A percentile compares a stretch with the other conserved stretches of the same genome.
Conservation (phyloP, 2,797 vertebrate species). For the Phataginus tricuspis region DNA sequence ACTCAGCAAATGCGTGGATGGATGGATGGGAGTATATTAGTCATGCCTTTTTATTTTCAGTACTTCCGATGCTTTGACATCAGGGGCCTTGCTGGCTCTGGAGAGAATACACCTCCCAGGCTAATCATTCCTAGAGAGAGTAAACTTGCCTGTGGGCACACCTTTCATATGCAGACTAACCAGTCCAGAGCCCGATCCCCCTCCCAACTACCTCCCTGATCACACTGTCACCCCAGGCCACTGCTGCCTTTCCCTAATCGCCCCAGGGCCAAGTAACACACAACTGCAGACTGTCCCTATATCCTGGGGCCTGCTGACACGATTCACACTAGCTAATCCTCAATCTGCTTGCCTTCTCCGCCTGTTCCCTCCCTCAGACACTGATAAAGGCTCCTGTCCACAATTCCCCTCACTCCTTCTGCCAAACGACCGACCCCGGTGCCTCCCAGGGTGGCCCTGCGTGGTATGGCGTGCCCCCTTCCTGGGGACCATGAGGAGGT, state of each 20-base stretch:
- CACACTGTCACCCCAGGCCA: background rate
- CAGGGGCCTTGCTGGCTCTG: background rate
- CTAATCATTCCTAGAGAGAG: background rate
- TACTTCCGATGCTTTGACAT: background rate
- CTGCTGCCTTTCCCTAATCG: background rate
- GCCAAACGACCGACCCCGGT: background rate
- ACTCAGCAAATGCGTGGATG: background rate
- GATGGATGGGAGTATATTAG: background rate
- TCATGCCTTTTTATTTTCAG: background rate
- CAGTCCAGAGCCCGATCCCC: background rate
- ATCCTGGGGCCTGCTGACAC: background rate
- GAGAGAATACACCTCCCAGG: background rate
- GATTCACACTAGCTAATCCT: background rate
- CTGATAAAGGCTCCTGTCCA: background rate
- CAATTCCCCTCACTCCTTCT: background rate
- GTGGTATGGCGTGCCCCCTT: fast-evolving
- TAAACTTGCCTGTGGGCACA: background rate
- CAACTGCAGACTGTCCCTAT: background rate
- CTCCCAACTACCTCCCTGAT: no score
- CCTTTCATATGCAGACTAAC: background rate
- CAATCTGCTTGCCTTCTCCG: background rate
- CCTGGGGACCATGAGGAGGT: no score
- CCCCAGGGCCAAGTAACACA: background rate
- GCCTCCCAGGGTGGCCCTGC: background rate
- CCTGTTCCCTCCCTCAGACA: background rate